These are phyloP conservation scores for Leptodactylus fallax DNA, from an alignment of 2,797 vertebrate species.

Conservation along the genomic window DNA sequence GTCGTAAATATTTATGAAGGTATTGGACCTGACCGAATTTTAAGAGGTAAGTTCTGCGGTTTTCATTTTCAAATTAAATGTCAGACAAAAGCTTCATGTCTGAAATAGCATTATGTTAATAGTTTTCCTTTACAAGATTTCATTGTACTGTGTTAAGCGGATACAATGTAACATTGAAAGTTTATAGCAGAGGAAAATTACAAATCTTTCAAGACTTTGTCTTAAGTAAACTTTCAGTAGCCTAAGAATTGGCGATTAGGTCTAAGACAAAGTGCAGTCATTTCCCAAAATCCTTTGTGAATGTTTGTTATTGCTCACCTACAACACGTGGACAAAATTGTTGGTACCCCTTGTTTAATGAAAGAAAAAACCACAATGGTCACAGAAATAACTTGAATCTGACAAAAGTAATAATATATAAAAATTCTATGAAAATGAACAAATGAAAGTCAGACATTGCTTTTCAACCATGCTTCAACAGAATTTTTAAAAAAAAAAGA, in stretches of 20 bases:
- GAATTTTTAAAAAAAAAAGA: no score
- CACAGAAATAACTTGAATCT: no score
- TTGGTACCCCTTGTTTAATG: no score
- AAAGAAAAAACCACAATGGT: no score
- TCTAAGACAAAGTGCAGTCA: no score
- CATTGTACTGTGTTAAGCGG: neutral
- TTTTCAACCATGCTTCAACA: no score
- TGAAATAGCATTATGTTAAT: constrained; percentile 13
- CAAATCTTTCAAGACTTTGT: neutral
- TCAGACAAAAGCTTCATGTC: neutral
- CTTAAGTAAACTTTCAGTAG: neutral
- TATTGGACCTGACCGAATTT: constrained; percentile 75
- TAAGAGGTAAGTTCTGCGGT: constrained; percentile 77
- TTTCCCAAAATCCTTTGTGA: no score
- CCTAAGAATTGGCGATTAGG: neutral
- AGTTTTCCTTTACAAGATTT: neutral
- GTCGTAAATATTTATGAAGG: constrained; percentile 84
- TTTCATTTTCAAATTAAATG: constrained; percentile 40
- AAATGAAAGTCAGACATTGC: no score
- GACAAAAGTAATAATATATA: no score
- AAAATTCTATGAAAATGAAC: no score
- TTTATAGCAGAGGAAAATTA: neutral
- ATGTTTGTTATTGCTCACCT: no score
- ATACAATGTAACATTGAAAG: neutral
- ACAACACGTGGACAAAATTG: no score